phyloP scores from a whole-genome alignment of 1,140 invertebrate species.

The Apis mellifera region Amel_HAv3.1 CM009938.2:5820001-5820500 shows the following conservation, averaged over 20 bases:
- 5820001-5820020: too few relatives aligned
- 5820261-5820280: neutral
- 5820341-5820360: conserved; percentile 32
- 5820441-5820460: neutral
- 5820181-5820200: conserved; percentile 15
- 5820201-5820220: conserved; percentile 15
- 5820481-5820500: conserved; percentile 12
- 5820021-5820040: neutral
- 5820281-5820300: neutral
- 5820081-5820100: neutral
- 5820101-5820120: conserved; percentile 36
- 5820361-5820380: too few relatives aligned
- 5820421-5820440: neutral
- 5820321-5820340: conserved; percentile 41
- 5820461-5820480: neutral
- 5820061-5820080: neutral
- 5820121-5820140: conserved; percentile 11
- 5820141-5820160: conserved; percentile 6
- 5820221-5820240: neutral
- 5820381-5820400: neutral
- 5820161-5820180: conserved; percentile 11
- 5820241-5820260: too few relatives aligned
- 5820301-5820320: conserved; percentile 11
- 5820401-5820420: conserved; percentile 18
- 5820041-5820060: neutral